These are phyloP conservation scores for Tethea ocularis DNA, from an alignment of 2,888 invertebrate species.

Conservation along the genomic window DNA sequence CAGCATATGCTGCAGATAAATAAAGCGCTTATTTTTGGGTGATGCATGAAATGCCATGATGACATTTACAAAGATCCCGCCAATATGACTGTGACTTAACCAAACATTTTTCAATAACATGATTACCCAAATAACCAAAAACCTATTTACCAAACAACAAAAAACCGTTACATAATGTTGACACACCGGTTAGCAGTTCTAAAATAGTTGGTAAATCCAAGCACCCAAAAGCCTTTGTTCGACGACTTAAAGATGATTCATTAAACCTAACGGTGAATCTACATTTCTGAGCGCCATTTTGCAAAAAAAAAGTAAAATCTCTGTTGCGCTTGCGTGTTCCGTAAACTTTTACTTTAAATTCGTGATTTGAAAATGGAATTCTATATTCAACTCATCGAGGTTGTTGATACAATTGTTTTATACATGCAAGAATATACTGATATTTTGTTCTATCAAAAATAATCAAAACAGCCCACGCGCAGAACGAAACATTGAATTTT, in stretches of 20 bases:
- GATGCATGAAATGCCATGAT: not conserved
- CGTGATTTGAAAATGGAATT: not conserved
- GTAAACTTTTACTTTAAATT: not conserved
- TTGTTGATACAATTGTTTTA: not conserved
- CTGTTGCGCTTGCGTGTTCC: not conserved
- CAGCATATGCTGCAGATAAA: too few relatives aligned
- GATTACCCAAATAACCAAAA: slow-evolving; percentile 5
- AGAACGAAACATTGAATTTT: too few relatives aligned
- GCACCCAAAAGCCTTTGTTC: slow-evolving; percentile 9
- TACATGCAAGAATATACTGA: too few relatives aligned
- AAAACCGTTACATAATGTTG: slow-evolving; percentile 4
- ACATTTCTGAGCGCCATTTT: not conserved
- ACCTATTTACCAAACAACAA: not conserved
- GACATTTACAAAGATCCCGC: not conserved
- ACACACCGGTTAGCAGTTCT: not conserved
- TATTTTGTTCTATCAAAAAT: too few relatives aligned
- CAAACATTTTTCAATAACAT: not conserved
- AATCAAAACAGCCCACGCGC: too few relatives aligned
- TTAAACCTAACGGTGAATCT: slow-evolving; percentile 2
- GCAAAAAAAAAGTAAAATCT: slow-evolving; percentile 6
- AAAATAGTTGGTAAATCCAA: not conserved
- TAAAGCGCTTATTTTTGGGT: too few relatives aligned
- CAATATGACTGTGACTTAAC: not conserved
- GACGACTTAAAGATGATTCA: not conserved
- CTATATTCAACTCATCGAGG: not conserved